Evolutionary conservation across 2,888 invertebrate genomes (phyloP), one percentile per base, ranked within the genome.

Genomic region (Phengaris arion): DNA sequence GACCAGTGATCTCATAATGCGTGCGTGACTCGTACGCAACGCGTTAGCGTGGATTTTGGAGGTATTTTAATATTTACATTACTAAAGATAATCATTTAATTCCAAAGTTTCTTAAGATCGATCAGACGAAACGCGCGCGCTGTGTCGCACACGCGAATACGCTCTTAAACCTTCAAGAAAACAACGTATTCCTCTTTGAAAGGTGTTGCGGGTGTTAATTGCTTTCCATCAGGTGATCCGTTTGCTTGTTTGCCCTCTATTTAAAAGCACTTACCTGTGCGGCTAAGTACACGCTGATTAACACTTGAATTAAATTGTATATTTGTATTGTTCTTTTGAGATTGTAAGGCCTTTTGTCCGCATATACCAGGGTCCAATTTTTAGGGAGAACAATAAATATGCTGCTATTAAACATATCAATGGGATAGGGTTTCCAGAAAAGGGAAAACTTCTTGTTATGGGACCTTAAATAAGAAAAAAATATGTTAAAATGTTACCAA

Each of bases 301-400:
- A 0, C 52, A 97, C 95, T 94, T 97, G 97, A 6, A 94, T 76
- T 0, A 95, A 85, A 83, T 97, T 96, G 84, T 97, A 97, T 0
- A 94, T 83, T 79, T 96, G 94, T 80, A 97, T 92, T 15, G 96
- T 78, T 79, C 92, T 94, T 51, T 96, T 94, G 55, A 97, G 82
- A 70, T 96, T 94, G 79, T 94, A 95, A 0, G 97, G 95, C 75
- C 91, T 85, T 48, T 95, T 92, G 77, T 95, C 90, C 76, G 94
- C 97, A 97, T 97, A 82, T 95, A 93, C 74, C 91, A 89, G 0
- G 98, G 98, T 0, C 98, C 97, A 83, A 95, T 89, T 81, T 94
- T 94, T 51, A 94, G 88, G 1, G 97, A 96, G 81, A 97, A 95
- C 80, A 95, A 92, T 13, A 97, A 89, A 84, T 98, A 98, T 0